phyloP scores from a whole-genome alignment of 2,797 vertebrate species.

The Scyliorhinus canicula region DNA sequence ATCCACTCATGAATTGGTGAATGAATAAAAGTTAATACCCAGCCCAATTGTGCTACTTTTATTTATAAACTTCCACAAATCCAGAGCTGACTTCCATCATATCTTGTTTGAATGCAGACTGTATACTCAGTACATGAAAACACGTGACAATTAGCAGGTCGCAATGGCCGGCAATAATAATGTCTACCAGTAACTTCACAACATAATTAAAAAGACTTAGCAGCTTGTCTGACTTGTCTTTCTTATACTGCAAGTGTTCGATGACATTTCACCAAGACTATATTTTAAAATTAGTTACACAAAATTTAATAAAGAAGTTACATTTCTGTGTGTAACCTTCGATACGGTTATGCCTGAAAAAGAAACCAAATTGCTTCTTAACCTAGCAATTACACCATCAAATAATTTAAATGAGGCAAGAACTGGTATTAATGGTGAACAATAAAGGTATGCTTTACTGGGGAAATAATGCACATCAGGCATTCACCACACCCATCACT shows the following conservation, averaged over 20 bases:
- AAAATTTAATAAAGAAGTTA: slow-evolving; percentile 25
- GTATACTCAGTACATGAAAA: slow-evolving; percentile 37
- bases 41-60: slow-evolving; percentile 31
- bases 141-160: slow-evolving; percentile 36
- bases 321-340: background rate
- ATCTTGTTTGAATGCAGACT: slow-evolving; percentile 36
- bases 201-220: slow-evolving; percentile 36
- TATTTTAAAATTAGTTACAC: slow-evolving; percentile 37
- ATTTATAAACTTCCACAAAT: slow-evolving; percentile 39
- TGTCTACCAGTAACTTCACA: slow-evolving; percentile 31
- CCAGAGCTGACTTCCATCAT: slow-evolving; percentile 33
- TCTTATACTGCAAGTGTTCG: background rate
- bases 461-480: slow-evolving; percentile 2
- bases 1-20: background rate
- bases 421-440: slow-evolving; percentile 31
- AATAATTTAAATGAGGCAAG: slow-evolving; percentile 19
- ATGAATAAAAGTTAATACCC: slow-evolving; percentile 18
- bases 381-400: slow-evolving; percentile 12
- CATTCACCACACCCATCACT: slow-evolving; percentile 2
- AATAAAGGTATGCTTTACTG: slow-evolving; percentile 28
- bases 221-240: slow-evolving; percentile 23
- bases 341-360: background rate
- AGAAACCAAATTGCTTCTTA: slow-evolving; percentile 1
- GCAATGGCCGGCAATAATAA: slow-evolving; percentile 31
- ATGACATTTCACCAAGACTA: background rate